phyloP scores from a whole-genome alignment of 2,113 vertebrate species.

The Myiozetetes cayanensis region DNA sequence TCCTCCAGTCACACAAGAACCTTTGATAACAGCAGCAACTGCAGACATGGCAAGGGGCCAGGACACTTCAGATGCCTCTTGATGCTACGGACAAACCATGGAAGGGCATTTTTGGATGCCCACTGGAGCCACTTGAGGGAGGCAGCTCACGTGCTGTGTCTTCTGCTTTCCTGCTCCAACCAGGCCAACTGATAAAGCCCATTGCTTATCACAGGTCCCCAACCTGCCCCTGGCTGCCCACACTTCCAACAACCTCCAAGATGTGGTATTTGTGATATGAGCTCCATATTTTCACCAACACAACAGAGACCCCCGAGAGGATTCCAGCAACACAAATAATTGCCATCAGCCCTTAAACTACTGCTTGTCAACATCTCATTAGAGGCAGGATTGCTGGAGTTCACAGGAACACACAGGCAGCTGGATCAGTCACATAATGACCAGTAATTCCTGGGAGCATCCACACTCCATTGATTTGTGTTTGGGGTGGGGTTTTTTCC shows the following conservation, averaged over 20 bases:
- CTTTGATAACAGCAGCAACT: background rate
- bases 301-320: background rate
- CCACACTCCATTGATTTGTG: background rate
- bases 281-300: background rate
- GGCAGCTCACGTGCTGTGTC: background rate
- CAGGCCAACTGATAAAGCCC: background rate
- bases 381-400: background rate
- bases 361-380: background rate
- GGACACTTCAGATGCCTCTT: background rate
- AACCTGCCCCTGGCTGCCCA: background rate
- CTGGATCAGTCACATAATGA: background rate
- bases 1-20: background rate
- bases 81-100: background rate
- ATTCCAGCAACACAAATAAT: conserved; percentile 5
- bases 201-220: background rate
- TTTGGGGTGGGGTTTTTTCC: background rate
- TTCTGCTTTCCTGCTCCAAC: background rate
- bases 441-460: background rate
- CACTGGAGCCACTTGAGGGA: background rate
- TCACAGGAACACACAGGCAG: background rate
- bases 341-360: background rate
- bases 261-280: background rate
- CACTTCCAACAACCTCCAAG: background rate
- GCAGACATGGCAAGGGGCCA: background rate
- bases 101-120: background rate